Evolutionary conservation across 2,113 vertebrate species (phyloP).

Genomic region (Chelonoidis abingdonii): DNA sequence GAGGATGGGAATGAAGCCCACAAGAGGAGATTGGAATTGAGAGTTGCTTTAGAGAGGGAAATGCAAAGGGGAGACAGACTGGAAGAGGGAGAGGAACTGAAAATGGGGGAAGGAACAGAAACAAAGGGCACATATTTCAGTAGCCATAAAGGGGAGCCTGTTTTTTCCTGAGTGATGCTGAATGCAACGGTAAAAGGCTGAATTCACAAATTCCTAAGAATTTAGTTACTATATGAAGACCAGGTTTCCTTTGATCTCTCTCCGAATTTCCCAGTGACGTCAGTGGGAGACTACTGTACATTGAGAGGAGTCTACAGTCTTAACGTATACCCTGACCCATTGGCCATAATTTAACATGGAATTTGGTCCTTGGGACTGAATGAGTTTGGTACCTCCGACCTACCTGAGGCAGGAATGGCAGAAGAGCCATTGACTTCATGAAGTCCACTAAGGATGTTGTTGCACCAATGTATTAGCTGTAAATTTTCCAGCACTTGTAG

Average conservation of each 20-base stretch:
- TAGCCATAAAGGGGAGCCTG: not conserved
- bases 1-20: not conserved
- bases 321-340: not conserved
- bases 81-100: not conserved
- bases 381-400: not conserved
- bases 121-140: not conserved
- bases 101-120: not conserved
- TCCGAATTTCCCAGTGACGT: not conserved
- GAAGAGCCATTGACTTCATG: not conserved
- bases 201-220: not conserved
- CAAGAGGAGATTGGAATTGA: not conserved
- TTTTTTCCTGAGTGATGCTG: not conserved
- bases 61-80: not conserved
- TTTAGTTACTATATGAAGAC: not conserved
- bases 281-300: not conserved
- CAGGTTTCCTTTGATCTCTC: not conserved
- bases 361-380: not conserved
- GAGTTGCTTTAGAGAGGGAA: not conserved
- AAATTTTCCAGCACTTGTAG: not conserved
- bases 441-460: not conserved
- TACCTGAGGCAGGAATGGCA: not conserved
- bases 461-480: not conserved
- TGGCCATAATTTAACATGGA: not conserved
- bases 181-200: not conserved
- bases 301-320: not conserved